Conservation (phyloP, 2,797 vertebrate genomes). For the Sarcophilus harrisii region DNA sequence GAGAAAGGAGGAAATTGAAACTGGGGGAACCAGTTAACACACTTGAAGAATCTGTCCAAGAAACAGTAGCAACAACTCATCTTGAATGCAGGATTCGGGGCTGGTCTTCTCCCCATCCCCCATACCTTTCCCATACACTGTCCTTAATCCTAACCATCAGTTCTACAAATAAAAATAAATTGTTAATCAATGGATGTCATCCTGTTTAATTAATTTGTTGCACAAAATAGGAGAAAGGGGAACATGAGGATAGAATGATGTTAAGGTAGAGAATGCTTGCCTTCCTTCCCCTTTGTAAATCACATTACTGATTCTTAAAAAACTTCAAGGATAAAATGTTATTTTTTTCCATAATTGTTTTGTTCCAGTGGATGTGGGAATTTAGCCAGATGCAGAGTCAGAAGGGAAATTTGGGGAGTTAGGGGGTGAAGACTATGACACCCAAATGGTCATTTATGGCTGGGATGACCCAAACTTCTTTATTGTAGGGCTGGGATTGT, state of each 20-base stretch:
- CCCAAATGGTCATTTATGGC: constrained; percentile 42
- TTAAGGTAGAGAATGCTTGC: not conserved
- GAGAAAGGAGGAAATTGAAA: not conserved
- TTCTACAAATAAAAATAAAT: constrained; percentile 73
- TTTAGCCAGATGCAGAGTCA: constrained; percentile 67
- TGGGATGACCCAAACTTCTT: constrained; percentile 57
- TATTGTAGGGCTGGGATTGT: constrained; percentile 78
- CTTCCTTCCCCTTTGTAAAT: constrained; percentile 49
- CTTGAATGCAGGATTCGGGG: constrained; percentile 49
- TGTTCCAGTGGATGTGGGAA: constrained; percentile 75
- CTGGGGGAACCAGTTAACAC: constrained; percentile 67
- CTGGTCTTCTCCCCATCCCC: constrained; percentile 5
- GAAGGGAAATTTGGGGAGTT: constrained; percentile 47
- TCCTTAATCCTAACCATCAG: constrained; percentile 57
- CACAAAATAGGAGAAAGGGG: constrained; percentile 66
- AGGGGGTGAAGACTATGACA: constrained; percentile 52
- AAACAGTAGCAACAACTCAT: constrained; percentile 36
- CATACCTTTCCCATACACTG: constrained; percentile 26
- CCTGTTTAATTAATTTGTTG: constrained; percentile 82
- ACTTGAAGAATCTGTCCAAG: constrained; percentile 69
- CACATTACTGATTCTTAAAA: constrained; percentile 64
- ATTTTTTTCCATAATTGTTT: constrained; percentile 67
- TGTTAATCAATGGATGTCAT: constrained; percentile 81
- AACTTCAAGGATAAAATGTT: constrained; percentile 58
- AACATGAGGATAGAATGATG: constrained; percentile 35